phyloP scores from a whole-genome alignment of 2,888 invertebrate species.

The Lordiphosa andalusiaca region DNA sequence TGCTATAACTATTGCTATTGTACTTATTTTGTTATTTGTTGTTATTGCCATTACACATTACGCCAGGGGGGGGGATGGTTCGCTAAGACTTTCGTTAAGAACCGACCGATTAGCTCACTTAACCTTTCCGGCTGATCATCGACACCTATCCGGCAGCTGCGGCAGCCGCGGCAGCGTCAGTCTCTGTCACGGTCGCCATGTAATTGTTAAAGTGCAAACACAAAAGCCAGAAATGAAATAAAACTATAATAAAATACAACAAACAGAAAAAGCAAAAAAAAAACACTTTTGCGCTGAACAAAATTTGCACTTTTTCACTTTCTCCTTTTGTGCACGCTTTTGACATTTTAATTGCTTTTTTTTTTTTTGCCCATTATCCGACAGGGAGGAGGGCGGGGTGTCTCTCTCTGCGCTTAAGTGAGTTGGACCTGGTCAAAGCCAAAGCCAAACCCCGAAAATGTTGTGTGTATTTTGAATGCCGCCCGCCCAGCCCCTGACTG shows the following conservation, averaged over 20 bases:
- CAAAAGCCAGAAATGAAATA: slow-evolving; percentile 18
- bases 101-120: no score
- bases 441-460: slow-evolving; percentile 13
- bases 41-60: slow-evolving; percentile 3
- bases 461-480: neutral
- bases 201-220: slow-evolving; percentile 51
- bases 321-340: slow-evolving; percentile 74
- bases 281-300: slow-evolving; percentile 33
- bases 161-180: no score
- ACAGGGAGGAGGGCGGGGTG: slow-evolving; percentile 7
- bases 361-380: slow-evolving; percentile 52
- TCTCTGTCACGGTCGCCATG: slow-evolving; percentile 38
- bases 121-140: no score
- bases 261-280: slow-evolving; percentile 16
- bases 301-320: slow-evolving; percentile 68
- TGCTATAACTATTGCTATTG: slow-evolving; percentile 37
- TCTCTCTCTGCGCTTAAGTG: no score
- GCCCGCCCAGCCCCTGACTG: neutral
- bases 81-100: no score
- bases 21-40: slow-evolving; percentile 11
- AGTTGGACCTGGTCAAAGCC: slow-evolving; percentile 11
- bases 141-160: no score
- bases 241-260: slow-evolving; percentile 9
- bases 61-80: no score
- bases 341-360: slow-evolving; percentile 74